Evolutionary conservation across 2,113 vertebrate genomes (phyloP), one percentile per base, ranked within the genome.

Genomic region (Capreolus pygargus): DNA sequence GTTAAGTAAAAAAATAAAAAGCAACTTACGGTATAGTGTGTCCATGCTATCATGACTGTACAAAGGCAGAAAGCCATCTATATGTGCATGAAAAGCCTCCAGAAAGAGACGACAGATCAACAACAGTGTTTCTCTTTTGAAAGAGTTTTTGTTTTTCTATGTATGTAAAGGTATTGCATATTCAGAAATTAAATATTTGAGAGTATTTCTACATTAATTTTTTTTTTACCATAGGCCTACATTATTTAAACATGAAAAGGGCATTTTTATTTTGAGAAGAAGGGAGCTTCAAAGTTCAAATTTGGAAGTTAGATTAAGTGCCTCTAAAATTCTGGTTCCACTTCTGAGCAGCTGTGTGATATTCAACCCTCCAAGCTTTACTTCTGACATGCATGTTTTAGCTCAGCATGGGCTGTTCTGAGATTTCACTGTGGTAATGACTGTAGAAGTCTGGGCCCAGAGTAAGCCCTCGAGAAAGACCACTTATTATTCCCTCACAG

Each of bases 141-240:
- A 86, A 89, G 61, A n/a, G 6, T 36, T 61, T 39, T 96, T 84
- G 36, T 43, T 52, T 84, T 87, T 85, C 36, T 47, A 81, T 74
- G 9, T 67, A 76, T 23, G 9, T 74, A 17, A 93, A 85, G 87
- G 17, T 10, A 93, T 85, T 86, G 84, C 55, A 39, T 88, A 47
- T 54, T 87, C 43, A 89, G 91, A 94, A 83, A 39, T 88, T 81
- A 86, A 91, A 64, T 45, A 94, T 94, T 54, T 89, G 79, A 82
- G 57, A 76, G 50, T 85, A 92, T 92, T 64, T 89, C 33, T 7
- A 2, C 23, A 3, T 54, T 92, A 11, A 17, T 84, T 79, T 94
- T 74, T 94, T 74, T 89, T 83, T 91, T 83, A 19, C 57, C n/a
- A 78, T 47, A 43, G 93, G 47, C 47, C 85, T n/a, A 43, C 52